Percentiles rank a stretch among this genome's conserved stretches.
Conservation (phyloP, 2,113 vertebrate species). For the Pseudopodoces humilis region DNA sequence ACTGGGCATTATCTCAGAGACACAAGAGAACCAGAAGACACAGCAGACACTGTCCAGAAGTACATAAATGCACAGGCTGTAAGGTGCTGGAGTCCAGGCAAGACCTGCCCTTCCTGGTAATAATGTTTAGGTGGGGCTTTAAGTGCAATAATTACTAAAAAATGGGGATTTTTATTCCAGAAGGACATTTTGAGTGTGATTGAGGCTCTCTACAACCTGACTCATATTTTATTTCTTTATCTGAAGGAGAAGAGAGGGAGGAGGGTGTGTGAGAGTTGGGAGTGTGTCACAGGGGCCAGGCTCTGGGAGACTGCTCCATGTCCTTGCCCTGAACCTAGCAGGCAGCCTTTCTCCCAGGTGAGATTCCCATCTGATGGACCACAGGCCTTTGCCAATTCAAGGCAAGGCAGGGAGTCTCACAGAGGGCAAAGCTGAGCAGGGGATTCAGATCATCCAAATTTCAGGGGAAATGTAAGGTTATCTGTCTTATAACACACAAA, state of each 20-base stretch:
- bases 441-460: neutral
- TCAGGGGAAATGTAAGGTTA: neutral
- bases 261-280: neutral
- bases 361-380: neutral
- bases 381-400: neutral
- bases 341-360: neutral
- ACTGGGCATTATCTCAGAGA: neutral
- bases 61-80: neutral
- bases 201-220: neutral
- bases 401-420: neutral
- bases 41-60: neutral
- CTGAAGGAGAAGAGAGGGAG: neutral
- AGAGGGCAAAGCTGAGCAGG: neutral
- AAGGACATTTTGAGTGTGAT: neutral
- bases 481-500: neutral
- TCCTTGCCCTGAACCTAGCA: neutral
- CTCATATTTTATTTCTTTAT: neutral
- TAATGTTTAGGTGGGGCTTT: neutral
- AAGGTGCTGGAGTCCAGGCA: neutral
- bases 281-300: accelerated
- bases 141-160: neutral
- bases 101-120: neutral
- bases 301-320: accelerated
- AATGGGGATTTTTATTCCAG: neutral
- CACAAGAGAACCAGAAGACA: neutral